Percentiles rank a stretch among this genome's conserved stretches.
Evolutionary conservation across 2,113 vertebrate genomes (phyloP).

Genomic region (Pungitius pungitius): DNA sequence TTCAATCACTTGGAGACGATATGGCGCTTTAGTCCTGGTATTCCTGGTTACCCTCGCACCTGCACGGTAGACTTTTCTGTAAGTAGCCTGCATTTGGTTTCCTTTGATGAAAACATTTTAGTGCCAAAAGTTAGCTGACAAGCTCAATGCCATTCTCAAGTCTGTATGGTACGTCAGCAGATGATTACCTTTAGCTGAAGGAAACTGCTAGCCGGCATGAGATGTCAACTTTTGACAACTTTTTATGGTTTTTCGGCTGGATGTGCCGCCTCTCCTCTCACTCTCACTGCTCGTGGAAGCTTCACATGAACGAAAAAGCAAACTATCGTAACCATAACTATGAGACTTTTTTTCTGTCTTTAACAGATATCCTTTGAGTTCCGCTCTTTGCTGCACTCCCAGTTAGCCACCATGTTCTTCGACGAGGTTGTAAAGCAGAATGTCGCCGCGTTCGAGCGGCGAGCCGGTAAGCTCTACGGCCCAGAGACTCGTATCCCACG

Average conservation of each 20-base stretch:
- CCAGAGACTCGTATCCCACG: constrained; percentile 91
- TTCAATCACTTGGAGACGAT: constrained; percentile 96
- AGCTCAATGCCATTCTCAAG: neutral
- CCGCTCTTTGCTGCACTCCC: constrained; percentile 93
- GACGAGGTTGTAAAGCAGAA: constrained; percentile 96
- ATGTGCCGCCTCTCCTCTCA: neutral
- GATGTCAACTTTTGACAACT: neutral
- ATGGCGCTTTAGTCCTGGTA: constrained; percentile 95
- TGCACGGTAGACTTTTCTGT: constrained; percentile 97
- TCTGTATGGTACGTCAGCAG: neutral
- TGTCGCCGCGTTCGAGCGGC: constrained; percentile 91
- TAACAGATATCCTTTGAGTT: constrained; percentile 95
- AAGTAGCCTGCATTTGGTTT: constrained; percentile 58
- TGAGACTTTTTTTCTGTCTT: neutral
- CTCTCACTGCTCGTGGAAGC: neutral
- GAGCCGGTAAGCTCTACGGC: constrained; percentile 87
- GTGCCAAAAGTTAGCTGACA: neutral
- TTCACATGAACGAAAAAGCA: constrained; percentile 1
- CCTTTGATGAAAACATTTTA: neutral
- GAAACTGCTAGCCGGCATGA: neutral
- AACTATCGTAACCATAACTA: too few species aligned
- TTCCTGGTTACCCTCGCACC: constrained; percentile 92
- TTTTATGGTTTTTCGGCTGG: neutral
- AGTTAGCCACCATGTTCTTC: constrained; percentile 93
- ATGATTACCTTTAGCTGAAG: neutral